phyloP scores from a whole-genome alignment of 1,140 invertebrate species.

The Leptestheria dahalacensis region DNA sequence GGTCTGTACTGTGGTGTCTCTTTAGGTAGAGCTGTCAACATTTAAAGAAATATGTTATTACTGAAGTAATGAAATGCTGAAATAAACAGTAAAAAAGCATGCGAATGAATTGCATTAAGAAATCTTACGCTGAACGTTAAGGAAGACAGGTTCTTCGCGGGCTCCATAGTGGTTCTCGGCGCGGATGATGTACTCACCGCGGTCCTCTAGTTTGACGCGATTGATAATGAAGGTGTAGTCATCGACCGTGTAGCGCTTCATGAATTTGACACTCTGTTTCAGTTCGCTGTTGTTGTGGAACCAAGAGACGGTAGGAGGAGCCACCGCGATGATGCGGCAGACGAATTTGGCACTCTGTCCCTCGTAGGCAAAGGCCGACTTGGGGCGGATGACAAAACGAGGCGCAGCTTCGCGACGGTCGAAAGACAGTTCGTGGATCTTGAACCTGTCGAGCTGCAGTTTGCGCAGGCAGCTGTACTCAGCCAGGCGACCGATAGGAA shows the following conservation, averaged over 20 bases:
- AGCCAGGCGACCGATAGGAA: constrained; percentile 88
- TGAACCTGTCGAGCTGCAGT: constrained; percentile 87
- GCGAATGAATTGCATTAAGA: background rate
- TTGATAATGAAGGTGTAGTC: constrained; percentile 97
- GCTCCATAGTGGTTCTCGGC: constrained; percentile 97
- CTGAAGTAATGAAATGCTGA: background rate
- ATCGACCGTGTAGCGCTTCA: constrained; percentile 92
- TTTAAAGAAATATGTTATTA: background rate
- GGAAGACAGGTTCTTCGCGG: constrained; percentile 87
- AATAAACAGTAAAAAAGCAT: background rate
- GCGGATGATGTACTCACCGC: constrained; percentile 91
- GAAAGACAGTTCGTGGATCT: constrained; percentile 88
- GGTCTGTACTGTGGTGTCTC: constrained; percentile 60
- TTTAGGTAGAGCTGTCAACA: constrained; percentile 51
- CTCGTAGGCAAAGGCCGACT: constrained; percentile 88
- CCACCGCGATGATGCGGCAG: constrained; percentile 87
- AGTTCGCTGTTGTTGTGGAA: constrained; percentile 82
- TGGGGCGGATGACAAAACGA: constrained; percentile 90
- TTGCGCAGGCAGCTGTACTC: constrained; percentile 96
- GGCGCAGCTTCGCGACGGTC: constrained; percentile 94
- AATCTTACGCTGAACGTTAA: constrained; percentile 85
- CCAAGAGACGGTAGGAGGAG: constrained; percentile 90
- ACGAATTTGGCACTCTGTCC: constrained; percentile 95
- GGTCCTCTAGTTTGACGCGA: constrained; percentile 80
- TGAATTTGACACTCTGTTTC: constrained; percentile 95